phyloP scores from a whole-genome alignment of 2,797 vertebrate genomes.

The Oophaga sylvatica region DNA sequence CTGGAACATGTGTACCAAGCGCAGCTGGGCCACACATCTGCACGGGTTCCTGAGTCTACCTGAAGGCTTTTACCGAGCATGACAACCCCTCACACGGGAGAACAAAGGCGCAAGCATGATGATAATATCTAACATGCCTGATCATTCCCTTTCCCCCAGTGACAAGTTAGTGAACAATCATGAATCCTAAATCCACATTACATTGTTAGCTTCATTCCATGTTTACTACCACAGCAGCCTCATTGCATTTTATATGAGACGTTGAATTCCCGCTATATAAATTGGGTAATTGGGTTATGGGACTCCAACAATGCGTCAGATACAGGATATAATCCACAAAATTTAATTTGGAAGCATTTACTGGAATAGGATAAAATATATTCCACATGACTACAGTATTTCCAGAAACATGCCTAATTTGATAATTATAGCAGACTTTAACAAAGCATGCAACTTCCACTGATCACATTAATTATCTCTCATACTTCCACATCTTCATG shows the following conservation, averaged over 20 bases:
- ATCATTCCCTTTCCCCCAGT: too few relatives aligned
- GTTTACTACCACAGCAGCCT: neutral
- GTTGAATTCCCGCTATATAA: neutral
- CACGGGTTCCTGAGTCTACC: too few relatives aligned
- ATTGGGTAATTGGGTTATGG: neutral
- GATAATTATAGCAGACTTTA: constrained; percentile 37
- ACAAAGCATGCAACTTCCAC: constrained; percentile 37
- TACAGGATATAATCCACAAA: constrained; percentile 14
- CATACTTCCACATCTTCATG: constrained; percentile 13
- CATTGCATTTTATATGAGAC: neutral
- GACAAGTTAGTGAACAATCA: too few relatives aligned
- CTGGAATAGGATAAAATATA: constrained; percentile 10
- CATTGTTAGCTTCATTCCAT: neutral
- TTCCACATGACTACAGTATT: constrained; percentile 24
- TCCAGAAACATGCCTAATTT: constrained; percentile 39
- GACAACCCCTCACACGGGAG: too few relatives aligned
- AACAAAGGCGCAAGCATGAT: too few relatives aligned
- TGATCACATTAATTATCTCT: constrained; percentile 35
- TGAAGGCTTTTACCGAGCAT: too few relatives aligned
- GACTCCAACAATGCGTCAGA: neutral
- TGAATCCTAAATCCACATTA: too few relatives aligned
- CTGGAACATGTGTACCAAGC: too few relatives aligned
- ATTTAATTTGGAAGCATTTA: constrained; percentile 21
- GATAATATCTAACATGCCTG: too few relatives aligned
- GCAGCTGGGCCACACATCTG: too few relatives aligned